These are phyloP conservation scores for Pungitius pungitius DNA, from an alignment of 2,113 vertebrate genomes.

Conservation along the genomic window DNA sequence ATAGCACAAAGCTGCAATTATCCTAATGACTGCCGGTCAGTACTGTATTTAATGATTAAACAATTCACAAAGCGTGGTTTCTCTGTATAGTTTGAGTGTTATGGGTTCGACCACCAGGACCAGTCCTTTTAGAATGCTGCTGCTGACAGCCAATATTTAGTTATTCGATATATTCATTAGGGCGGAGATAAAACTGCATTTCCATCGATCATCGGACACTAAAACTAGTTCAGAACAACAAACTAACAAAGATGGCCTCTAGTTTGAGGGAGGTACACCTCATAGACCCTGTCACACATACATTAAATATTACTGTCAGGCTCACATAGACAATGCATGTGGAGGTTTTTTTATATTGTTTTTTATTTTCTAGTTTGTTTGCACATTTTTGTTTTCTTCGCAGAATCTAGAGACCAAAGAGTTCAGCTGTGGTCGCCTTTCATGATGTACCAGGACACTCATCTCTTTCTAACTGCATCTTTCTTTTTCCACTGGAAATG, in stretches of 20 bases:
- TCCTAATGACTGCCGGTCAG: not conserved
- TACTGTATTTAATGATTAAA: too few species aligned
- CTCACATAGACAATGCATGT: too few species aligned
- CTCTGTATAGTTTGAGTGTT: not conserved
- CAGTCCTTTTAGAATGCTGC: not conserved
- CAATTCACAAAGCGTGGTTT: not conserved
- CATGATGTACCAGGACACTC: constrained; percentile 41
- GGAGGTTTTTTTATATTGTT: too few species aligned
- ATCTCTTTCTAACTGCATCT: constrained; percentile 11
- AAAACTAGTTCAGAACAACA: too few species aligned
- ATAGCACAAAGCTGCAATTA: not conserved
- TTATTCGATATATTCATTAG: not conserved
- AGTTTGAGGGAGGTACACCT: too few species aligned
- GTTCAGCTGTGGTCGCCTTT: constrained; percentile 21
- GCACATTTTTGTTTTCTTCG: constrained; percentile 27
- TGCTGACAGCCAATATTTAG: not conserved
- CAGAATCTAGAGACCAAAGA: constrained; percentile 27
- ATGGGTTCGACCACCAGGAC: not conserved
- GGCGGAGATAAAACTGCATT: too few species aligned
- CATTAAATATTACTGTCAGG: too few species aligned
- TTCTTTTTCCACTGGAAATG: not conserved
- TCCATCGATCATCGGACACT: too few species aligned
- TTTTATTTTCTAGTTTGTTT: not conserved
- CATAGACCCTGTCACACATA: too few species aligned
- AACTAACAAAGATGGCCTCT: too few species aligned